Evolutionary conservation across 2,888 invertebrate genomes (phyloP).

Genomic region (Choristoneura rosaceana): DNA sequence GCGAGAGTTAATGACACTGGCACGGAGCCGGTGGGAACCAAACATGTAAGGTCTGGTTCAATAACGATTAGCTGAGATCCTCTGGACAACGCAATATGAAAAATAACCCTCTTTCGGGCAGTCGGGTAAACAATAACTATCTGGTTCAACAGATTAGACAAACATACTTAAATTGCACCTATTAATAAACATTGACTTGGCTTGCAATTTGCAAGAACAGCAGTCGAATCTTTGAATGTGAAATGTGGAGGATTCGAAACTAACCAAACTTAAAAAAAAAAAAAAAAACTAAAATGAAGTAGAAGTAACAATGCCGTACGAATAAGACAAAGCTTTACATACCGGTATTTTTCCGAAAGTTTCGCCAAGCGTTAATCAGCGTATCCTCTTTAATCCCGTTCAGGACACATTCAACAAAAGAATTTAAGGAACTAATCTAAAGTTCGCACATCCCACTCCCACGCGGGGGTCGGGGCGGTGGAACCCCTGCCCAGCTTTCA

Average conservation of each 20-base stretch:
- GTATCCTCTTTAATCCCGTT: slow-evolving; percentile 3
- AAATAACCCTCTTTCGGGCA: no score
- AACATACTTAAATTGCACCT: no score
- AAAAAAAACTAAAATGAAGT: no score
- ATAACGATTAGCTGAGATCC: neutral
- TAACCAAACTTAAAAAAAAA: neutral
- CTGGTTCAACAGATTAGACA: no score
- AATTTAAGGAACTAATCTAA: slow-evolving; percentile 40
- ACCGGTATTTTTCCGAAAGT: neutral
- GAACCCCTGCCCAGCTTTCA: slow-evolving; percentile 20
- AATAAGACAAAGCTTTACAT: neutral
- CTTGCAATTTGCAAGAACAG: no score
- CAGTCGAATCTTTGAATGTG: no score
- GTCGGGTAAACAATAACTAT: no score
- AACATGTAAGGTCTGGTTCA: neutral
- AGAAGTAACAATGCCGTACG: neutral
- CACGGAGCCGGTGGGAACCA: slow-evolving; percentile 22
- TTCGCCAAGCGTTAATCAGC: neutral
- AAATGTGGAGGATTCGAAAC: neutral
- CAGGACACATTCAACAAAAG: slow-evolving; percentile 28
- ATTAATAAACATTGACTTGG: no score
- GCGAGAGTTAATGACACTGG: slow-evolving; percentile 37
- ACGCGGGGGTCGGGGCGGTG: neutral
- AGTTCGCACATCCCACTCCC: slow-evolving; percentile 22
- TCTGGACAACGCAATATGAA: neutral